A percentile compares a stretch with the other conserved stretches of the same genome.
Conservation (phyloP, 2,888 invertebrate genomes). For the Scaptomyza polygonia region DNA sequence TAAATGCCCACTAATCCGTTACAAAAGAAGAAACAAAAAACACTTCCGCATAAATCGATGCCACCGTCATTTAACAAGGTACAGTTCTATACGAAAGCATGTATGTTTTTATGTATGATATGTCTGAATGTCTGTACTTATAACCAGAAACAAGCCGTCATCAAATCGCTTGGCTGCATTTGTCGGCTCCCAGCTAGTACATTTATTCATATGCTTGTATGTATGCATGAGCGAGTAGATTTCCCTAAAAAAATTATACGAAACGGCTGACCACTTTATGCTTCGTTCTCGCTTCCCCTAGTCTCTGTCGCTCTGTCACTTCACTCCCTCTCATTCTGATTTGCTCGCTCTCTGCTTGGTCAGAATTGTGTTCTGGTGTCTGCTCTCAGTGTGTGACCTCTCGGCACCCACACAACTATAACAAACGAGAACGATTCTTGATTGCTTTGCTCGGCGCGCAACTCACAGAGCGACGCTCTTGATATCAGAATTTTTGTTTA, state of each 20-base stretch:
- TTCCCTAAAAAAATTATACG: conserved; percentile 49
- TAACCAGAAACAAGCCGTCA: conserved; percentile 32
- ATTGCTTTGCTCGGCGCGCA: conserved; percentile 39
- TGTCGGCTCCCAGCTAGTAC: conserved; percentile 38
- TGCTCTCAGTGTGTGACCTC: conserved; percentile 44
- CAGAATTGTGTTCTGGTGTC: conserved; percentile 28
- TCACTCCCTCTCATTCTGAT: neutral
- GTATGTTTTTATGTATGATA: neutral
- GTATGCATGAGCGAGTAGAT: conserved; percentile 28
- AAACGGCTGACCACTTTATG: conserved; percentile 52
- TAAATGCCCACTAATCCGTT: conserved; percentile 31
- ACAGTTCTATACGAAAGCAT: conserved; percentile 46
- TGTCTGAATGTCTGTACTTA: conserved; percentile 8
- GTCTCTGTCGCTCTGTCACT: neutral
- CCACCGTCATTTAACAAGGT: conserved; percentile 28
- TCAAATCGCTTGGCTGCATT: conserved; percentile 53
- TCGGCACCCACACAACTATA: conserved; percentile 67
- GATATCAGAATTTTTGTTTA: conserved; percentile 72
- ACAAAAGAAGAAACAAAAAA: conserved; percentile 30
- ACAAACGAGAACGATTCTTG: conserved; percentile 63
- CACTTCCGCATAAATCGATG: conserved; percentile 47
- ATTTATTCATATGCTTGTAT: conserved; percentile 2
- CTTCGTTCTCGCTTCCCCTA: neutral
- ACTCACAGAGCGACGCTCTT: conserved; percentile 44
- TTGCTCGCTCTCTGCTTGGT: conserved; percentile 44